Evolutionary conservation across 2,113 vertebrate genomes (phyloP).

Genomic region (Rattus norvegicus): DNA sequence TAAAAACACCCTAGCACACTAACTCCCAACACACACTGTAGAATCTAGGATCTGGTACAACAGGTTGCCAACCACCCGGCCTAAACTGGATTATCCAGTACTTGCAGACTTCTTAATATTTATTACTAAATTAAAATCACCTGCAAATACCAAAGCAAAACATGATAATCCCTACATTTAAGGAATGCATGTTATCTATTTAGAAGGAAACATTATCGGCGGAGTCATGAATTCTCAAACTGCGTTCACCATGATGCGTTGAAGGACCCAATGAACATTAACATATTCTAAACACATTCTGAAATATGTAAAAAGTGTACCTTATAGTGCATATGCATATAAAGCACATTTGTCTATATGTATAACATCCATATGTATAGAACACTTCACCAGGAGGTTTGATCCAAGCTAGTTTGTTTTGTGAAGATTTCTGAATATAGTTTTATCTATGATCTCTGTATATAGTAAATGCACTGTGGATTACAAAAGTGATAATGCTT

Average conservation of each 20-base stretch:
- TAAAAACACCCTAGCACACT: background rate
- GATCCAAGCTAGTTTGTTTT: background rate
- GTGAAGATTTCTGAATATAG: background rate
- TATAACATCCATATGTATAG: background rate
- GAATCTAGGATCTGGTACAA: background rate
- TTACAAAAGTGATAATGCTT: background rate
- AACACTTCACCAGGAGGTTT: background rate
- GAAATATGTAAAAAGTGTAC: background rate
- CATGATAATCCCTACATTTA: conserved; percentile 1
- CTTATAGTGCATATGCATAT: background rate
- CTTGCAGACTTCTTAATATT: conserved; percentile 17
- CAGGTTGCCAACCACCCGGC: background rate
- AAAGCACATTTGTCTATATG: background rate
- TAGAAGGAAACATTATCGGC: background rate
- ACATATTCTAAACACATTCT: background rate
- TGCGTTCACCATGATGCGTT: background rate
- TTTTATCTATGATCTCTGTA: background rate
- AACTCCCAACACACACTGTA: background rate
- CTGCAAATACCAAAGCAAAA: conserved; percentile 30
- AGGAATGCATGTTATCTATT: background rate
- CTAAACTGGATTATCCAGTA: background rate
- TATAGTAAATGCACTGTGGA: background rate
- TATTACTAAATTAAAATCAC: background rate
- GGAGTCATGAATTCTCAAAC: background rate
- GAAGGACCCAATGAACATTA: background rate